Percentiles rank a stretch among this genome's conserved stretches.
Evolutionary conservation across 2,888 invertebrate genomes (phyloP).

Genomic region (Chromoteleia sp.): DNA sequence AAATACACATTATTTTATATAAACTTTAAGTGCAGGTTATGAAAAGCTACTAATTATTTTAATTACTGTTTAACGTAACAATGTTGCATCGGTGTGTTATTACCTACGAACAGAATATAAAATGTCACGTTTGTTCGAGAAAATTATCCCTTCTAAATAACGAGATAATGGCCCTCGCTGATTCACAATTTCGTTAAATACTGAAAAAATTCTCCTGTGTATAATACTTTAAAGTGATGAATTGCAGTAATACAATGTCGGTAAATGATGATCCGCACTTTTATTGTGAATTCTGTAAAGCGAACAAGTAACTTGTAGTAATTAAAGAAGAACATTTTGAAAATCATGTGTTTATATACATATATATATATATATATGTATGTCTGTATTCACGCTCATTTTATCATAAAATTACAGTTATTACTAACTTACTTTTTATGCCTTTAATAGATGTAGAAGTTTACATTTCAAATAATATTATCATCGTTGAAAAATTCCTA

Average conservation of each 20-base stretch:
- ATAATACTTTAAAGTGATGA: conserved; percentile 31
- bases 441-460: too few species aligned
- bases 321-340: neutral
- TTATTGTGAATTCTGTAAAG: conserved; percentile 17
- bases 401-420: too few species aligned
- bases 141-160: conserved; percentile 17
- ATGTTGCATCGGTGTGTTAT: neutral
- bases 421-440: too few species aligned
- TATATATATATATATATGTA: too few species aligned
- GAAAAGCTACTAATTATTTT: conserved; percentile 4
- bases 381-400: too few species aligned
- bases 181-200: conserved; percentile 14
- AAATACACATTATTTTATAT: neutral
- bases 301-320: neutral
- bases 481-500: too few species aligned
- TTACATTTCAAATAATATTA: too few species aligned
- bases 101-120: neutral
- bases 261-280: conserved; percentile 24
- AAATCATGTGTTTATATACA: too few species aligned
- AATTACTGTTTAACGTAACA: neutral
- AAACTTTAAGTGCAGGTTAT: neutral
- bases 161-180: conserved; percentile 13
- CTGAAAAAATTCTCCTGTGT: conserved; percentile 20
- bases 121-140: neutral
- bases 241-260: conserved; percentile 24